Evolutionary conservation across 2,113 vertebrate genomes (phyloP).

Genomic region (Ptyas mucosa): DNA sequence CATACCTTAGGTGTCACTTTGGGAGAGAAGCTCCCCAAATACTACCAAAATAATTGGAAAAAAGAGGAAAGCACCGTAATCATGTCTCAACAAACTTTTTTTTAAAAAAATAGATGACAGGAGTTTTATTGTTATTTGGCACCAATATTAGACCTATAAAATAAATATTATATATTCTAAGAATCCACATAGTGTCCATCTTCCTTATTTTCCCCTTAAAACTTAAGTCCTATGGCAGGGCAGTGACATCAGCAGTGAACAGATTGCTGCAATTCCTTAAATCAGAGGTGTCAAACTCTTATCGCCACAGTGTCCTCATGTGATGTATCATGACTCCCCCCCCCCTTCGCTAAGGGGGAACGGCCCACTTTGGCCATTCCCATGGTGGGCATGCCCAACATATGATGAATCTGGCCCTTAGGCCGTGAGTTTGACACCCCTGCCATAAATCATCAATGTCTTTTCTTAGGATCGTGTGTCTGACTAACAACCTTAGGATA

Average conservation of each 20-base stretch:
- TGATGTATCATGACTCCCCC: too few relatives aligned
- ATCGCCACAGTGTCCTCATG: too few relatives aligned
- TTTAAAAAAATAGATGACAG: background rate
- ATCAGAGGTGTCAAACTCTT: background rate
- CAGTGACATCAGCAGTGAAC: background rate
- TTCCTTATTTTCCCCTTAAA: background rate
- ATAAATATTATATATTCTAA: background rate
- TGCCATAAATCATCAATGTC: background rate
- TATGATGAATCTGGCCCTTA: too few relatives aligned
- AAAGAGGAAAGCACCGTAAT: background rate
- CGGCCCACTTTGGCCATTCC: too few relatives aligned
- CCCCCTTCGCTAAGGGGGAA: too few relatives aligned
- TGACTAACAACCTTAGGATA: background rate
- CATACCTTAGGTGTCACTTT: background rate
- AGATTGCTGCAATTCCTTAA: background rate
- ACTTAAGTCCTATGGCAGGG: background rate
- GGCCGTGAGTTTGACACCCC: too few relatives aligned
- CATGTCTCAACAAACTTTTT: background rate
- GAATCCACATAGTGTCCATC: background rate
- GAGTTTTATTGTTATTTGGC: background rate
- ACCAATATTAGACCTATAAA: background rate
- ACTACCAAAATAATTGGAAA: background rate
- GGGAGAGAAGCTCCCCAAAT: background rate
- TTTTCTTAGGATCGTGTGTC: background rate
- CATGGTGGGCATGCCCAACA: too few relatives aligned